Evolutionary conservation across 2,113 vertebrate genomes (phyloP).

Genomic region (Otus sunia): DNA sequence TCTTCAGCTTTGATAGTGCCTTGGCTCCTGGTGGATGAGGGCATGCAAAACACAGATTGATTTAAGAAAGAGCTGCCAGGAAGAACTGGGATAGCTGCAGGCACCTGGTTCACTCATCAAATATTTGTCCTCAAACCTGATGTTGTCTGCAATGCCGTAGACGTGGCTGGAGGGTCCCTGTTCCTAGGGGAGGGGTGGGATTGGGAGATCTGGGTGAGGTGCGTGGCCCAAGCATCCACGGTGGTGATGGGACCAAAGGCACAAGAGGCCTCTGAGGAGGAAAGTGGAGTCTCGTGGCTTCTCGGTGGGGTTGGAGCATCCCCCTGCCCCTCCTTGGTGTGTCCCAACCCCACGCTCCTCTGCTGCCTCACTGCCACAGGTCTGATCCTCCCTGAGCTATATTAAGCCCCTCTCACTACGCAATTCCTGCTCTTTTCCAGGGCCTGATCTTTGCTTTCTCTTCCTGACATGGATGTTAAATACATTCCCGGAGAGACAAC

Average conservation of each 20-base stretch:
- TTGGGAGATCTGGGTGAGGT: background rate
- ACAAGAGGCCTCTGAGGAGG: background rate
- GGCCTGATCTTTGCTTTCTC: background rate
- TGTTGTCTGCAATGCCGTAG: rapidly evolving
- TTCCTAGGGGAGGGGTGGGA: background rate
- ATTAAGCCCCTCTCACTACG: background rate
- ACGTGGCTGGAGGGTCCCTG: rapidly evolving
- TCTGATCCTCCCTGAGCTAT: too few species aligned
- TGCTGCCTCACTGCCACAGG: rapidly evolving
- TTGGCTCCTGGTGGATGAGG: constrained; percentile 26
- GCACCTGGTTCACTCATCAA: background rate
- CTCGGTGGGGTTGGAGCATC: background rate
- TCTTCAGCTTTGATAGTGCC: background rate
- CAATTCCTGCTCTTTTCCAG: background rate
- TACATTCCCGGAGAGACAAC: background rate
- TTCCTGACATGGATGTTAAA: background rate
- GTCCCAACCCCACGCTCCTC: rapidly evolving
- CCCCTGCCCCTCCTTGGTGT: background rate
- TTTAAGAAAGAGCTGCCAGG: constrained; percentile 32
- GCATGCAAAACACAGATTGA: background rate
- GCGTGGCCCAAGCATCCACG: rapidly evolving
- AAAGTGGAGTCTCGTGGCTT: rapidly evolving
- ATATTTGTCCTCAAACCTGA: background rate
- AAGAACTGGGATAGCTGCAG: constrained; percentile 5
- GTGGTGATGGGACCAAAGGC: background rate